Evolutionary conservation across 2,888 invertebrate species (phyloP), one percentile per base, ranked within the genome.

Genomic region (Rhodophaea formosa): DNA sequence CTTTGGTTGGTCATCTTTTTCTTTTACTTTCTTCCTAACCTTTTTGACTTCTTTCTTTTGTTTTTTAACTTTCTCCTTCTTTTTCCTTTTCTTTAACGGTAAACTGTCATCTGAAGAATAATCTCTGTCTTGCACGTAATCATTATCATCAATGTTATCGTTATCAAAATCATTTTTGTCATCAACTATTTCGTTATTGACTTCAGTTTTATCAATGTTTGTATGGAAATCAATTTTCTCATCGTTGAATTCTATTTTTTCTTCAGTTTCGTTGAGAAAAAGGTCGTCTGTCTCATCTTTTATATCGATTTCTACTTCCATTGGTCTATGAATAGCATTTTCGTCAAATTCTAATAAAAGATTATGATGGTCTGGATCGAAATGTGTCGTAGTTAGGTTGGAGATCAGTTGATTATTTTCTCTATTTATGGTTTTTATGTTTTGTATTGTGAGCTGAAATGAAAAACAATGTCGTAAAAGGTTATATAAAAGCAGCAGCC

Each of bases 51-150:
- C 53, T 44, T 65, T 68, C 30, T 68, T 70, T 29, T 57, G 30
- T 14, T 32, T 32, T 49, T 32, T 49, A 12, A 47, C 58, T 29
- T 60, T 45, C 53, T 62, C 76, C 52, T 75, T 82, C 8, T 62
- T 66, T 14, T 70, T 74, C 6, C 72, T 69, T 10, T 64, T 67
- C 29, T 81, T 75, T 42, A 82, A 53, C 0, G 85, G 84, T 6
- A 82, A 8, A 56, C 77, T 84, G 7, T 86, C 86, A 1, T 84
- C 84, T 0, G 82, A 69, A 0, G 85, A 82, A 54, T 76, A 84
- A 3, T 56, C 56, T 14, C n/a, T 46, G 14, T 72, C 72, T 29
- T 57, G 60, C 39, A 72, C 66, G 3, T 60, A 62, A 6, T 55
- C 52, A 7, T 53, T 59, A 15, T 43, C 45, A 30, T 59, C 59